phyloP scores from a whole-genome alignment of 2,888 invertebrate species.

The Carabus problematicus region DNA sequence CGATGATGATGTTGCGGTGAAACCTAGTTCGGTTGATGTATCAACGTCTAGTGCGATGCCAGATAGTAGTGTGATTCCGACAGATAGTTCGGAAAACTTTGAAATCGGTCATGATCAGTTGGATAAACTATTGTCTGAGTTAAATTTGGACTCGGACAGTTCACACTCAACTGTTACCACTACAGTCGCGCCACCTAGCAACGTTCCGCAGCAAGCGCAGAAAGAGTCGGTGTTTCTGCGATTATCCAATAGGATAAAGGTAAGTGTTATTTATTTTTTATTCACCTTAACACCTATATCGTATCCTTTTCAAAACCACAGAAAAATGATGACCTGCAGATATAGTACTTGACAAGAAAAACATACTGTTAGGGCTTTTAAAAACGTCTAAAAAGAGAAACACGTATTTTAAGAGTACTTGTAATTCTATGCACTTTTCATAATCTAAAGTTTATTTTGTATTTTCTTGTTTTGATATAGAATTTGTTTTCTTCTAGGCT shows the following conservation, averaged over 20 bases:
- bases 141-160: constrained; percentile 51
- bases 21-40: background rate
- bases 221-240: constrained; percentile 97
- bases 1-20: constrained; percentile 4
- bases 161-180: constrained; percentile 50
- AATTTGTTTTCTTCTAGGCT: constrained; percentile 63
- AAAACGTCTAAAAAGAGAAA: constrained; percentile 4
- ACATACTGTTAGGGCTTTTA: too few relatives aligned
- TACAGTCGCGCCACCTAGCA: constrained; percentile 53
- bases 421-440: background rate
- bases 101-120: constrained; percentile 59
- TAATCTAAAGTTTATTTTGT: constrained; percentile 21
- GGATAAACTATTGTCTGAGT: constrained; percentile 64
- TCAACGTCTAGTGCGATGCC: background rate
- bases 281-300: background rate
- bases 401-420: background rate
- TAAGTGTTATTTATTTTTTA: constrained; percentile 55
- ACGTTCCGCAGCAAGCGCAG: constrained; percentile 63
- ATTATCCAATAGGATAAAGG: constrained; percentile 94
- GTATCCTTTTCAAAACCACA: constrained; percentile 30
- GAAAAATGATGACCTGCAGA: background rate
- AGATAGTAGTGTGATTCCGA: constrained; percentile 32
- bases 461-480: constrained; percentile 33
- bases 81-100: constrained; percentile 50
- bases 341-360: too few relatives aligned